A percentile compares a stretch with the other conserved stretches of the same genome.
These are phyloP conservation scores for Agrochola lychnidis DNA, from an alignment of 2,888 invertebrate genomes.

Conservation along the genomic window DNA sequence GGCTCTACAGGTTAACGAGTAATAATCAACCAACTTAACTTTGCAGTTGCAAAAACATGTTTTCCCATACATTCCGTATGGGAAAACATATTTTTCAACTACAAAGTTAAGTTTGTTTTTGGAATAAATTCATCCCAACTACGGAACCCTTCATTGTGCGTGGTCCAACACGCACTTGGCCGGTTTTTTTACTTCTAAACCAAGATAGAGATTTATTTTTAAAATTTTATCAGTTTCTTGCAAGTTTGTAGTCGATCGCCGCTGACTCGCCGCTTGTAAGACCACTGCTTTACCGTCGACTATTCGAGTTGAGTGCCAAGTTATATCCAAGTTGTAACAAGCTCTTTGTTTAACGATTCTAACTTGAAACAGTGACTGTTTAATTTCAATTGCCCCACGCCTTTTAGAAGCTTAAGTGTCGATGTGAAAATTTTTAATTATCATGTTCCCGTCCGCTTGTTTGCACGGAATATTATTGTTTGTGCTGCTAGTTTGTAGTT, in stretches of 20 bases:
- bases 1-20: too few relatives aligned
- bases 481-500: slow-evolving; percentile 25
- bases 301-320: slow-evolving; percentile 66
- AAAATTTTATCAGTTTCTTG: too few relatives aligned
- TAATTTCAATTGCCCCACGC: slow-evolving; percentile 73
- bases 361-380: slow-evolving; percentile 69
- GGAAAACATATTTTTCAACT: too few relatives aligned
- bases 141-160: too few relatives aligned
- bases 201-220: not conserved
- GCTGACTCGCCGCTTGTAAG: slow-evolving; percentile 20
- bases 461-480: slow-evolving; percentile 36
- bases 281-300: slow-evolving; percentile 43
- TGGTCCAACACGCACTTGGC: too few relatives aligned
- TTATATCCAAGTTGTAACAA: slow-evolving; percentile 68
- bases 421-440: slow-evolving; percentile 64
- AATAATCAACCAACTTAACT: too few relatives aligned
- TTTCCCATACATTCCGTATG: too few relatives aligned
- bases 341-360: slow-evolving; percentile 71
- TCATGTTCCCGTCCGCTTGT: slow-evolving; percentile 44
- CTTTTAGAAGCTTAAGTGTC: slow-evolving; percentile 60
- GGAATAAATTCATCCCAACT: too few relatives aligned
- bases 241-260: slow-evolving; percentile 3
- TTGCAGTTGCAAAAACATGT: too few relatives aligned
- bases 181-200: not conserved
- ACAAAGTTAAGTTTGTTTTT: too few relatives aligned